Evolutionary conservation across 1,140 invertebrate species (phyloP).

Genomic region (Oedothorax gibbosus): DNA sequence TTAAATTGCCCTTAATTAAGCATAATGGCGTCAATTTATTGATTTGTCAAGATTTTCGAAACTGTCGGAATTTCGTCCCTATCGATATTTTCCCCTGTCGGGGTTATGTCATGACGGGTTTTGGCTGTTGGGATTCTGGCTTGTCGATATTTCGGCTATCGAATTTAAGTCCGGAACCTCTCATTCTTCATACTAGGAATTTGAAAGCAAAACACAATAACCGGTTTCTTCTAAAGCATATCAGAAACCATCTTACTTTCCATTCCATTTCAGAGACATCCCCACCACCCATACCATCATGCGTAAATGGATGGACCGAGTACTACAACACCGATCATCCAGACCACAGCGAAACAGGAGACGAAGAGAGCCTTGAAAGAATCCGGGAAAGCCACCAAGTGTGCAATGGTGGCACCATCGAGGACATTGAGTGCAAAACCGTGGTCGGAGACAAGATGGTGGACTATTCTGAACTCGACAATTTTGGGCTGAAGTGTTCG

Average conservation of each 20-base stretch:
- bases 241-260: not conserved
- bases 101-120: too few relatives aligned
- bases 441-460: constrained; percentile 5
- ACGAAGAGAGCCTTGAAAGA: constrained; percentile 65
- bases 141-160: too few relatives aligned
- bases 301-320: constrained; percentile 67
- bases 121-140: too few relatives aligned
- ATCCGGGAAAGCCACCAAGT: constrained; percentile 49
- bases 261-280: constrained; percentile 25
- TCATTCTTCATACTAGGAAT: too few relatives aligned
- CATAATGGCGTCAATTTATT: too few relatives aligned
- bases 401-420: constrained; percentile 5
- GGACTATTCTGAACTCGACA: constrained; percentile 18
- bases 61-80: too few relatives aligned
- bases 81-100: too few relatives aligned
- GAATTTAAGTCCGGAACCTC: too few relatives aligned
- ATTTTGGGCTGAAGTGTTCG: constrained; percentile 56
- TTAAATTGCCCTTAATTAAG: too few relatives aligned
- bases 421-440: constrained; percentile 29
- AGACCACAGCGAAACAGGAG: constrained; percentile 42
- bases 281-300: constrained; percentile 52
- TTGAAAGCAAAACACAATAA: too few relatives aligned
- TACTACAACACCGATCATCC: constrained; percentile 68
- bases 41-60: too few relatives aligned
- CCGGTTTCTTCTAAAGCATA: too few relatives aligned